Evolutionary conservation across 2,888 invertebrate genomes (phyloP).

Genomic region (Polydesmus complanatus): DNA sequence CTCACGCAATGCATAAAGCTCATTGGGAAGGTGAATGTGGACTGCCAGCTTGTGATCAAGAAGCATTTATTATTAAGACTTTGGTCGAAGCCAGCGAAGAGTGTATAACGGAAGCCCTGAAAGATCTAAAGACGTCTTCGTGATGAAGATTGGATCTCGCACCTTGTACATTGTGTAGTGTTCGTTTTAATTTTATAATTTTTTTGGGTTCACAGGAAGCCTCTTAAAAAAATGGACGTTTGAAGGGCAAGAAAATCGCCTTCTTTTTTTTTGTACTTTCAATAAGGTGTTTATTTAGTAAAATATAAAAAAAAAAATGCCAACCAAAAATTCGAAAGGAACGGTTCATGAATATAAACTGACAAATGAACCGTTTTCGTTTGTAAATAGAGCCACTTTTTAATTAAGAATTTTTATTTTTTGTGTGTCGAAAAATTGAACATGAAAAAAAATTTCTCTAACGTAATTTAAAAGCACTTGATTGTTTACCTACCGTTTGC

Average conservation of each 20-base stretch:
- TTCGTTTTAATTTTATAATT: background rate
- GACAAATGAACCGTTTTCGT: no score
- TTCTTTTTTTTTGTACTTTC: background rate
- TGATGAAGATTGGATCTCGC: constrained; percentile 3
- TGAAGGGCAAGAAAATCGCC: background rate
- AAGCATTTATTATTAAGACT: constrained; percentile 9
- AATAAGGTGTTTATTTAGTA: background rate
- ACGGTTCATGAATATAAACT: no score
- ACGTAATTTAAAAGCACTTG: no score
- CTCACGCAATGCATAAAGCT: constrained; percentile 54
- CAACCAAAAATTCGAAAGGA: no score
- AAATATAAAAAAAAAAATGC: no score
- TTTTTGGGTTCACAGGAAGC: no score
- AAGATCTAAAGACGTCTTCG: constrained; percentile 24
- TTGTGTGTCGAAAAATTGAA: no score
- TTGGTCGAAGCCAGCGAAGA: constrained; percentile 15
- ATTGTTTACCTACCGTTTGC: no score
- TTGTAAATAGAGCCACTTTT: no score
- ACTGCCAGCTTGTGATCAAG: constrained; percentile 3
- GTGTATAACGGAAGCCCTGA: constrained; percentile 26
- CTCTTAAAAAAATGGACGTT: no score
- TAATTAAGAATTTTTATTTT: no score
- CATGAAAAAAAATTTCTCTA: no score
- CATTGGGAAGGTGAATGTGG: constrained; percentile 55
- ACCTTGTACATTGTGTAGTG: background rate